phyloP scores from a whole-genome alignment of 1,140 invertebrate genomes.

The Drosophila persimilis region DNA sequence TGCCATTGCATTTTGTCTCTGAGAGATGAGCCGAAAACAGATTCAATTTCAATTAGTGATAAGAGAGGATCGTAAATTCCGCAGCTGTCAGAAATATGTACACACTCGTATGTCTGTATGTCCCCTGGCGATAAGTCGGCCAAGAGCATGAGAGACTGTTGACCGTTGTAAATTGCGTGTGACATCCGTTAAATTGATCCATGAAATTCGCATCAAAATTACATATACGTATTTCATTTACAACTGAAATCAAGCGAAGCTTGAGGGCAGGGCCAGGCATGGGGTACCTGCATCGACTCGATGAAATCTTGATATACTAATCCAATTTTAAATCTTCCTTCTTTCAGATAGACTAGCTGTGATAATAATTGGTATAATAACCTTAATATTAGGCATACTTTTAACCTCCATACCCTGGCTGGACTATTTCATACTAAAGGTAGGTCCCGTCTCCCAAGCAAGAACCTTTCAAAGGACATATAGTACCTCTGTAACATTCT shows the following conservation, averaged over 20 bases:
- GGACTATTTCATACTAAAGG: conserved; percentile 92
- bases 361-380: conserved; percentile 90
- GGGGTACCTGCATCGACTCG: too few species aligned
- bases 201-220: conserved; percentile 33
- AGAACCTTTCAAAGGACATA: background rate
- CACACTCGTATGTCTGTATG: background rate
- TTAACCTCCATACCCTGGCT: conserved; percentile 92
- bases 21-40: conserved; percentile 2
- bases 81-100: conserved; percentile 35
- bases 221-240: background rate
- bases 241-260: too few species aligned
- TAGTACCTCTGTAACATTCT: background rate
- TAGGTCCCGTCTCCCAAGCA: conserved; percentile 79
- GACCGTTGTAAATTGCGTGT: conserved; percentile 46
- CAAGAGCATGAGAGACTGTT: conserved; percentile 46
- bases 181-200: conserved; percentile 51
- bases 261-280: too few species aligned
- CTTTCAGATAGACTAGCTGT: conserved; percentile 90
- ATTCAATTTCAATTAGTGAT: conserved; percentile 56
- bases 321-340: conserved; percentile 50
- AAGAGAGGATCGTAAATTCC: conserved; percentile 40
- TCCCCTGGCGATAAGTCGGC: conserved; percentile 42
- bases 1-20: conserved; percentile 9
- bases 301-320: background rate
- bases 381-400: conserved; percentile 90